Evolutionary conservation across 2,888 invertebrate genomes (phyloP).

Genomic region (Stegophylla sp.): DNA sequence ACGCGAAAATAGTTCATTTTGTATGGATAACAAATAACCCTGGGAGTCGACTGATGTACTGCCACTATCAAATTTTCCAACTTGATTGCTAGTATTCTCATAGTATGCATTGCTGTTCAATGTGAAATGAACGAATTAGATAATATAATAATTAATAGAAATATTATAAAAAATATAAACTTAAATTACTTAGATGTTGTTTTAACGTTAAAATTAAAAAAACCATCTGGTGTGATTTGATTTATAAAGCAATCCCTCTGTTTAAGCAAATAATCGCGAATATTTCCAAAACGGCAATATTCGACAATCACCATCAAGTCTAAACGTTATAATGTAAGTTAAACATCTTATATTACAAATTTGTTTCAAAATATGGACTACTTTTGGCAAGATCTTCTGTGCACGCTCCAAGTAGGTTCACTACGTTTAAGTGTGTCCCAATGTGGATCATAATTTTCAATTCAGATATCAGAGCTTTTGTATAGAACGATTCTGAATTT

Average conservation of each 20-base stretch:
- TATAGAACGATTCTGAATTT: constrained; percentile 81
- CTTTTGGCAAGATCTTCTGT: constrained; percentile 89
- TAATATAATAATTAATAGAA: no score
- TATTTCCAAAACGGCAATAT: constrained; percentile 90
- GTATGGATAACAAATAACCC: constrained; percentile 61
- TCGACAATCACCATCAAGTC: constrained; percentile 93
- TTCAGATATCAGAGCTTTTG: constrained; percentile 88
- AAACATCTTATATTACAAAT: no score
- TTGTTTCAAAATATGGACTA: constrained; percentile 66
- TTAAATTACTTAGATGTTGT: neutral
- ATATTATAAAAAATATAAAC: neutral
- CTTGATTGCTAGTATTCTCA: neutral
- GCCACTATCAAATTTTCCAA: neutral
- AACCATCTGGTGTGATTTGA: constrained; percentile 72
- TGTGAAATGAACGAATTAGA: no score
- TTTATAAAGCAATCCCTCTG: constrained; percentile 84
- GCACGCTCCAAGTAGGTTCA: constrained; percentile 92
- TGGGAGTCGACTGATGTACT: constrained; percentile 60
- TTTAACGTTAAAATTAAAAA: neutral
- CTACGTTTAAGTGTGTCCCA: constrained; percentile 92
- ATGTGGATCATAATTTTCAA: constrained; percentile 95
- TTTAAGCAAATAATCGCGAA: constrained; percentile 84
- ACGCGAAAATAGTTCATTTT: constrained; percentile 72
- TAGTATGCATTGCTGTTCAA: neutral
- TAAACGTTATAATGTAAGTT: no score